Base-by-base conservation (phyloP, 2,113 vertebrate genomes). In the Corythaeola cristata region DNA sequence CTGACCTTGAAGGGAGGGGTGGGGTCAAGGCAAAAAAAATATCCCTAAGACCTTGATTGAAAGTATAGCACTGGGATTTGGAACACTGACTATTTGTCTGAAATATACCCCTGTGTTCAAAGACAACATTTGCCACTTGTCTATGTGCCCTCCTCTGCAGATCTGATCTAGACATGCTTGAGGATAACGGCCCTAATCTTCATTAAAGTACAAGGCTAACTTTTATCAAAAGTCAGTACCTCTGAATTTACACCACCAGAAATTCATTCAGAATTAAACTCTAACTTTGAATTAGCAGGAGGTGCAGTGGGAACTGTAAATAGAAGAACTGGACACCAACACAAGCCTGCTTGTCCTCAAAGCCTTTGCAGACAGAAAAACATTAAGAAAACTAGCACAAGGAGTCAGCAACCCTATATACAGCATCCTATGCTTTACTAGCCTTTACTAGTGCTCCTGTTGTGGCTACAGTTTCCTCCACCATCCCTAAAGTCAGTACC, bases 221-320 rank as follows among this genome's bases (percentile, higher is more conserved):
- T 50, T 39, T 53, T 0, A 41, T 26, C 0, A 8, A 33, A 33
- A 75, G 22, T 28, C 67, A 84, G 11, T 55, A 21, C 8, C 39
- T 80, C 41, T 35, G 50, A n/a, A 13, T 71, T 88, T 53, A 59
- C 6, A 53, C 37, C 37, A 74, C 24, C 15, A 27, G 32, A 49
- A 74, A n/a, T 32, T 49, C 26, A 71, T 47, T 66, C n/a, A 44
- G 47, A 88, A 81, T 44, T 78, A 18, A 85, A 60, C 7, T 20
- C 26, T 35, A 44, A 32, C 21, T 81, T 30, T 52, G 35, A 71
- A 49, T 59, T 44, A 63, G 59, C 13, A 87, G 35, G 18, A 45
- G 10, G 9, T 5, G 6, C 23, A 60, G 0, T 6, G n/a, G 0
- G 2, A 69, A n/a, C 13, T 77, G 1, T 27, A 68, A 50, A 50